Percentiles rank a stretch among this genome's conserved stretches.
phyloP scores from a whole-genome alignment of 2,888 invertebrate genomes.

The Rhagophthalmus giganteus region DNA sequence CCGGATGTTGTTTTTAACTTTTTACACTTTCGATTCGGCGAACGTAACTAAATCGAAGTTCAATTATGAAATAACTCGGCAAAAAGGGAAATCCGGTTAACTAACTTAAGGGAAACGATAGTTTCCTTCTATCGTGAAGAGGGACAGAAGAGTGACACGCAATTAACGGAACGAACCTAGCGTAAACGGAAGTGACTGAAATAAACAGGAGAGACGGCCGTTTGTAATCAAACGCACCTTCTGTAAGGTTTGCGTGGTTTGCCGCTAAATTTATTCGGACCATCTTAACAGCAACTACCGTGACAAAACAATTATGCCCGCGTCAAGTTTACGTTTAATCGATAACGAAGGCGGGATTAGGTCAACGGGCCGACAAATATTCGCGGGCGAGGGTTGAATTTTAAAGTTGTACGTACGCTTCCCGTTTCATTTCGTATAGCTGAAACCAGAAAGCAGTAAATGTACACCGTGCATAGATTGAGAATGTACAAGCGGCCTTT shows the following conservation, averaged over 20 bases:
- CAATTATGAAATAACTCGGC: conserved; percentile 4
- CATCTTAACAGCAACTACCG: too few relatives aligned
- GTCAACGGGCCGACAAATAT: too few relatives aligned
- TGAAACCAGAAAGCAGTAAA: not conserved
- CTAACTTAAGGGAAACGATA: not conserved
- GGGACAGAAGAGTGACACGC: conserved; percentile 18
- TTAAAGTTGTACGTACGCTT: too few relatives aligned
- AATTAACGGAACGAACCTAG: conserved; percentile 22
- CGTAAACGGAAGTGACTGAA: conserved; percentile 22
- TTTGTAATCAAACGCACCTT: conserved; percentile 20
- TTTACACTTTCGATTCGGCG: conserved; percentile 1
- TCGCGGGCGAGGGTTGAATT: too few relatives aligned
- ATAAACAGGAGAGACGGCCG: conserved; percentile 20
- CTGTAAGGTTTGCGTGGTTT: conserved; percentile 11
- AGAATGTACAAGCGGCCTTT: too few relatives aligned
- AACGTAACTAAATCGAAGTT: conserved; percentile 1
- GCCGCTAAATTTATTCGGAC: too few relatives aligned
- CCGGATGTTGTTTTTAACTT: conserved; percentile 9
- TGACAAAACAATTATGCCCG: too few relatives aligned
- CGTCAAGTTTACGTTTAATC: not conserved
- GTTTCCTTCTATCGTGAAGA: conserved; percentile 1
- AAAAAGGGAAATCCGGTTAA: conserved; percentile 2
- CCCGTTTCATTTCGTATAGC: too few relatives aligned
- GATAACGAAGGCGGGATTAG: too few relatives aligned
- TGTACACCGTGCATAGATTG: too few relatives aligned